phyloP scores from a whole-genome alignment of 1,140 invertebrate species.

The Drosophila parvula region DNA sequence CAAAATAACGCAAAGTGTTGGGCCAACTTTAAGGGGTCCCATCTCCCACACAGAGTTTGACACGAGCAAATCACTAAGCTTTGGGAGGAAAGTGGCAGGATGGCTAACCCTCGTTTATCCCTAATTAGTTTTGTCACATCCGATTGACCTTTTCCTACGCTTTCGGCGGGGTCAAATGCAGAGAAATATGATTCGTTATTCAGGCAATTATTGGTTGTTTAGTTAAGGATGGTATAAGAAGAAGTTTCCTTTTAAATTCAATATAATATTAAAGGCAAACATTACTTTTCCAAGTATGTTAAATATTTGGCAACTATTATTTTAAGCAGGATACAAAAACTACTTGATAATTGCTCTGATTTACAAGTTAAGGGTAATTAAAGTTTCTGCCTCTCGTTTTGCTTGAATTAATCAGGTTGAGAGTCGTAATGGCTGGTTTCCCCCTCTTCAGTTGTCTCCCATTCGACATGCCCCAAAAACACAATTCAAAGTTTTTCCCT shows the following conservation, averaged over 20 bases:
- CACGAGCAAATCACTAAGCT: slow-evolving; percentile 41
- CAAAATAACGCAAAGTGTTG: slow-evolving; percentile 40
- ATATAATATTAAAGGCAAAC: background rate
- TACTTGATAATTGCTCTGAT: background rate
- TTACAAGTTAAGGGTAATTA: slow-evolving; percentile 9
- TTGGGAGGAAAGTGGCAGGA: slow-evolving; percentile 30
- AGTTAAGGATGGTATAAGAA: background rate
- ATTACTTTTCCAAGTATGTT: background rate
- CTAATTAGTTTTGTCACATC: slow-evolving; percentile 59
- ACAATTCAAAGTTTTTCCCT: slow-evolving; percentile 62
- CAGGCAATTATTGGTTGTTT: background rate
- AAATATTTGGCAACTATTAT: background rate
- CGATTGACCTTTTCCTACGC: slow-evolving; percentile 24
- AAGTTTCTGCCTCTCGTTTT: background rate
- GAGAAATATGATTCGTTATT: background rate
- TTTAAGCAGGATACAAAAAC: background rate
- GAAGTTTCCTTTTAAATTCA: background rate
- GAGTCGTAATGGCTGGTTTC: slow-evolving; percentile 8
- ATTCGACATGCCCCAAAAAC: slow-evolving; percentile 66
- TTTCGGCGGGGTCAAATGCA: background rate
- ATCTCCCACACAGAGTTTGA: slow-evolving; percentile 19
- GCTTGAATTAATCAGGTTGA: slow-evolving; percentile 27
- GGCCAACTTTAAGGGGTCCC: slow-evolving; percentile 27
- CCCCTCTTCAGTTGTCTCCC: slow-evolving; percentile 11
- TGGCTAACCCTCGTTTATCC: slow-evolving; percentile 59